A percentile compares a stretch with the other conserved stretches of the same genome.
phyloP scores from a whole-genome alignment of 2,888 invertebrate species.

The Diaprepes abbreviatus region DNA sequence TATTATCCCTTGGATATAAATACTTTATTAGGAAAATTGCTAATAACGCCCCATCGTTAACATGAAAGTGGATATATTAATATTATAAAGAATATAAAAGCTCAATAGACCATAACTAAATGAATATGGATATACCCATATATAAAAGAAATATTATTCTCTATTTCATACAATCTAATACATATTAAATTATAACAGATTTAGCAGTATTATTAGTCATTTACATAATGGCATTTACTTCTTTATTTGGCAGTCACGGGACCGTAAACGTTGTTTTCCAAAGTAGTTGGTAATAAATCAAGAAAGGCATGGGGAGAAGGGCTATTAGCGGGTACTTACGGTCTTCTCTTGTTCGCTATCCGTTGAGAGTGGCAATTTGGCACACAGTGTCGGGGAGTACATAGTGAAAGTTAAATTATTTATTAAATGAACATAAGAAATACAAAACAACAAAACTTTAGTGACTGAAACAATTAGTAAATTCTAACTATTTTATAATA shows the following conservation, averaged over 20 bases:
- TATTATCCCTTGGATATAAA: too few species aligned
- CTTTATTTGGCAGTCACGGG: slow-evolving; percentile 57
- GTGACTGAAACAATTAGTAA: too few species aligned
- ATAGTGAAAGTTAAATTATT: too few species aligned
- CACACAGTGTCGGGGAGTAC: slow-evolving; percentile 36
- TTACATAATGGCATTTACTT: slow-evolving; percentile 52
- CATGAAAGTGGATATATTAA: too few species aligned
- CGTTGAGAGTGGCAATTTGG: slow-evolving; percentile 47
- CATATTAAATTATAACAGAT: slow-evolving; percentile 44
- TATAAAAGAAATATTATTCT: slow-evolving; percentile 17
- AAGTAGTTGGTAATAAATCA: slow-evolving; percentile 62
- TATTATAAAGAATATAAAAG: not conserved
- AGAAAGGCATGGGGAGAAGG: slow-evolving; percentile 62
- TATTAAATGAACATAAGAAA: too few species aligned
- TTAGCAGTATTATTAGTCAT: slow-evolving; percentile 44
- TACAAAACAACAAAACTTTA: too few species aligned
- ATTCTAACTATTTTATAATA: too few species aligned
- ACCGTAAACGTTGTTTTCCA: slow-evolving; percentile 61
- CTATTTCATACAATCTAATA: slow-evolving; percentile 14
- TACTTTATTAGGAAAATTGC: too few species aligned
- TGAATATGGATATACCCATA: not conserved
- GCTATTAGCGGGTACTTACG: slow-evolving; percentile 68
- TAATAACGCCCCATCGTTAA: too few species aligned
- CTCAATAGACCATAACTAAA: not conserved
- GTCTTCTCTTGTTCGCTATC: slow-evolving; percentile 55